Base-by-base conservation (phyloP, 1,140 invertebrate genomes). In the Dendroctonus valens region DNA sequence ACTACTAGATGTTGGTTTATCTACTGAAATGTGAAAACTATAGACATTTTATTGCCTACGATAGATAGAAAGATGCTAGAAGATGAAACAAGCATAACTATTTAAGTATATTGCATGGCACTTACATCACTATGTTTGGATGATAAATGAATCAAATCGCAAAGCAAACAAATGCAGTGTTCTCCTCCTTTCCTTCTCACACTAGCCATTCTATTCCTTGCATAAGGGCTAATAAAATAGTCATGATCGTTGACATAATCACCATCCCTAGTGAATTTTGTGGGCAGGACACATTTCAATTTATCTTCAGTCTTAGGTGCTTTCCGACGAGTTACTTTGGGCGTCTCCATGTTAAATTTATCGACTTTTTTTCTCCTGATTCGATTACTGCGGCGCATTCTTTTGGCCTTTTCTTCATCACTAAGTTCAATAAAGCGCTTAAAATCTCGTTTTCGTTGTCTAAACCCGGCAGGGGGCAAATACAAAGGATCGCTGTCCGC, bases 241-340 rank as follows among this genome's bases (percentile, higher is more conserved):
- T 70, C 69, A 44, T 70, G 69, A 41, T 70, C 69, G 15, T 68
- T 68, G 11, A 70, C 54, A 39, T 68, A 70, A 51, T 60, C 54
- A 14, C 69, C 69, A 3, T 67, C 41, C 7, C 40, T 46, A 37
- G 41, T 65, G 41, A 65, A 65, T 37, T 68, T 65, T 6, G 69
- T 68, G 48, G 41, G 61, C 7, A 67, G 41, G 11, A 70, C 65
- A 12, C 53, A 63, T 26, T 26, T 26, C 26, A 26, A 26, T 26
- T 26, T 1, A 26, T 1, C 26, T 26, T 26, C 26, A 26, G 26
- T 26, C 26, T 26, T 26, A 26, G 26, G 3, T 2, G 3, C 26
- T 26, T 26, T 26, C 26, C 26, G 26, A 26, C 26, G 26, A 26
- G 26, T 26, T 26, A 3, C 26, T 26, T 26, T 26, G 3, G 26